Base-by-base conservation (phyloP, 1,140 invertebrate genomes). In the Megathymus violae region DNA sequence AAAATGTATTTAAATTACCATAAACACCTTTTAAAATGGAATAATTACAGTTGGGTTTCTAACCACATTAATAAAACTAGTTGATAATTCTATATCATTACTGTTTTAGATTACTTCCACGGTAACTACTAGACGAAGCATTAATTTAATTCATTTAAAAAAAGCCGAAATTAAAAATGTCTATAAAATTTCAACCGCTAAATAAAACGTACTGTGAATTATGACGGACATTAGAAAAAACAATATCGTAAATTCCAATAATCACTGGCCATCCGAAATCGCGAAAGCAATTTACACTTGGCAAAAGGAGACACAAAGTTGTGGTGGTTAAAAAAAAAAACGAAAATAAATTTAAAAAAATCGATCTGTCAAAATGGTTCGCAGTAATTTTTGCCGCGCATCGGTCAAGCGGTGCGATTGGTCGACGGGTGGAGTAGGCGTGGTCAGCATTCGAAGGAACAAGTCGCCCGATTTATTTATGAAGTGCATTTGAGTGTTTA, bases 281-380 rank as follows among this genome's bases (percentile, higher is more conserved):
- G 76, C 77, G 73, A 78, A 76, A 77, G 76, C 77, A 78, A 82
- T 81, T 84, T 74, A 67, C 69, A 67, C 67, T 76, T 74, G 50
- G 70, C 83, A 80, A 82, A 78, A 73, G 64, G 59, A 59, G 41
- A 4, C 52, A 52, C 46, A 67, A 61, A 59, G 36, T 66, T 70
- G 54, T 62, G 58, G 60, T 67, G 62, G 31, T 62, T 43, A 41
- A 61, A 67, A 75, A 83, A 80, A 82, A 85, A 77, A n/a, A n/a
- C n/a, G 64, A 74, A 82, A 80, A 80, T 71, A 79, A 82, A 81
- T 70, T 78, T 79, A 78, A 85, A 89, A 89, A 89, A 89, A 85
- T 83, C 77, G 78, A 87, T 82, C 82, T 89, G 86, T 89, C 86
- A 91, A 88, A 87, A 89, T 83, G 86, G 82, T 81, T 80, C 71